Percentiles rank a stretch among this genome's conserved stretches.
Evolutionary conservation across 2,888 invertebrate genomes (phyloP).

Genomic region (Noctuana brunneofusca): DNA sequence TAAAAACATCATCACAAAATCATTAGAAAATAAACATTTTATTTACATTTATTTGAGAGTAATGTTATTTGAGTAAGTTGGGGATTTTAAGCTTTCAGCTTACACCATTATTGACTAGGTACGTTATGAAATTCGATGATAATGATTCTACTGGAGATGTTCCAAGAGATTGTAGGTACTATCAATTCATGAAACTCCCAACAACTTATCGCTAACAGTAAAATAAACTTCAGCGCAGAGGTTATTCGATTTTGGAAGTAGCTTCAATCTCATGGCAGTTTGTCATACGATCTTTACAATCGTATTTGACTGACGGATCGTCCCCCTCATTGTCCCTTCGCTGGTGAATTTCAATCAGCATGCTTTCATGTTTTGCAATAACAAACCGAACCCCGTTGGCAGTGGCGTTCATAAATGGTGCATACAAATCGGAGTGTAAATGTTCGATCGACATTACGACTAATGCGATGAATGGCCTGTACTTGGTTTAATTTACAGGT

Average conservation of each 20-base stretch:
- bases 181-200: too few relatives aligned
- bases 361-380: conserved; percentile 77
- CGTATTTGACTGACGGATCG: conserved; percentile 58
- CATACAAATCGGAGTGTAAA: conserved; percentile 33
- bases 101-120: too few relatives aligned
- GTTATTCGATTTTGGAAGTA: conserved; percentile 6
- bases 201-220: too few relatives aligned
- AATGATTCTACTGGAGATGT: too few relatives aligned
- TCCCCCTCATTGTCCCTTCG: conserved; percentile 80
- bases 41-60: too few relatives aligned
- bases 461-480: conserved; percentile 23
- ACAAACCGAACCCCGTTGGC: conserved; percentile 50
- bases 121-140: too few relatives aligned
- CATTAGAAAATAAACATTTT: too few relatives aligned
- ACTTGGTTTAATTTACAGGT: conserved; percentile 7
- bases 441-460: conserved; percentile 22
- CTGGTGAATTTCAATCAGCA: conserved; percentile 82
- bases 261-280: conserved; percentile 40
- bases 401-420: conserved; percentile 51
- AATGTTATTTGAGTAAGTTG: too few relatives aligned
- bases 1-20: too few relatives aligned
- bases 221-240: too few relatives aligned
- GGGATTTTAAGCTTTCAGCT: too few relatives aligned
- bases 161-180: too few relatives aligned
- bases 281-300: conserved; percentile 56